Evolutionary conservation across 2,888 invertebrate genomes (phyloP).

Genomic region (Parascotia fuliginaria): DNA sequence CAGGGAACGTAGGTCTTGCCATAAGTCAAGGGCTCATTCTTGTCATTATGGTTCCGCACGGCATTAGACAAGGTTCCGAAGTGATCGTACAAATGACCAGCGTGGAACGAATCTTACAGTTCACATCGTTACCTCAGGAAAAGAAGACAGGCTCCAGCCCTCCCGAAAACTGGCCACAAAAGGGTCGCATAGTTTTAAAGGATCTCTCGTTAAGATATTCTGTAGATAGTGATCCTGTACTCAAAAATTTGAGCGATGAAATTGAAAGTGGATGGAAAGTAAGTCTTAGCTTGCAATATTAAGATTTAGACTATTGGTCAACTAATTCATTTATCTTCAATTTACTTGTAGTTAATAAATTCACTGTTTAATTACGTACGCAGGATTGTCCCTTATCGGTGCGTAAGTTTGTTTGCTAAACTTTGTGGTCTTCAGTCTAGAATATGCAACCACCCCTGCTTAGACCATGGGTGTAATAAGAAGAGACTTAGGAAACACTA

Average conservation of each 20-base stretch:
- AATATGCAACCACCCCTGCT: no score
- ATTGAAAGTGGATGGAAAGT: conserved; percentile 56
- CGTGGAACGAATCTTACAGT: conserved; percentile 93
- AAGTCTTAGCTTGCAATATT: no score
- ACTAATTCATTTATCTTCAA: no score
- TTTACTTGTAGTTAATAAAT: no score
- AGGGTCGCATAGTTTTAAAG: conserved; percentile 86
- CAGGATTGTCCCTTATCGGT: no score
- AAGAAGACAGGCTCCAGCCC: conserved; percentile 87
- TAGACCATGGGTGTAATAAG: no score
- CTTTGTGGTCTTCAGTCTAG: no score
- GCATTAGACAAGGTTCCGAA: conserved; percentile 93
- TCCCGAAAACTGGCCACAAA: conserved; percentile 86
- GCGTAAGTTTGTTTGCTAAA: no score
- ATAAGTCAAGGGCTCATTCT: conserved; percentile 90
- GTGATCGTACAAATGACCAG: conserved; percentile 91
- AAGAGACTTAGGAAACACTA: no score
- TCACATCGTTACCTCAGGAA: conserved; percentile 90
- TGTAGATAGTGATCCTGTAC: conserved; percentile 85
- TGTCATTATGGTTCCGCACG: conserved; percentile 93
- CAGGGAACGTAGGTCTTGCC: conserved; percentile 90
- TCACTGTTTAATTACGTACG: no score
- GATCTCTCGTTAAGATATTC: conserved; percentile 88
- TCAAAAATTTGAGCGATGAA: conserved; percentile 59
- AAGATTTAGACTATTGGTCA: no score